Base-by-base conservation (phyloP, 2,888 invertebrate genomes). In the Acrobasis repandana region DNA sequence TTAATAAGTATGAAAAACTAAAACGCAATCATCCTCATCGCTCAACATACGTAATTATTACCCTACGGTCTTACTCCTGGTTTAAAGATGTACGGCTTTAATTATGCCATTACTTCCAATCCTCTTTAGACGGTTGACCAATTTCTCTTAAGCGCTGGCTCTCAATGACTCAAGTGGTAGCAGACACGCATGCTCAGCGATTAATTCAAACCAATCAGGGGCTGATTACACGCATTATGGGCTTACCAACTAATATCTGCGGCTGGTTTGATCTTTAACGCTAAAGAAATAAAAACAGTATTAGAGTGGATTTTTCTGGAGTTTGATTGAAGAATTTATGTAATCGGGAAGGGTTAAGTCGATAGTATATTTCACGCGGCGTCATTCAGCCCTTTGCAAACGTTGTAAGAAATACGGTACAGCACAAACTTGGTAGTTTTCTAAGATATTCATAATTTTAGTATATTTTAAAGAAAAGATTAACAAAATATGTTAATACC, bases 181-280 rank as follows among this genome's bases (percentile, higher is more conserved):
- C 85, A 74, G 90, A 86, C 90, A 90, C 91, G 91, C 90, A 90
- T 90, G 85, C 85, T 66, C 82, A 73, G 80, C 90, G 90, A 90
- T 90, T 90, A 91, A 91, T 91, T 90, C 90, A 86, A 88, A 83
- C 90, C 91, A 91, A 91, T 91, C 90, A 90, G 83, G 80, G 82
- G 74, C 83, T 90, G 88, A 90, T 91, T 90, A 90, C 88, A 90
- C 88, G 90, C 89, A 89, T 90, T 90, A 90, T 72, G 73, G 70
- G 69, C 75, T 78, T 76, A 83, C 86, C 79, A 83, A 81, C 66
- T 80, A 77, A 78, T 63, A 65, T 61, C 63, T 80, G 70, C 83
- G 60, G 50, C 46, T 57, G 28, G 50, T 50, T 58, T 63, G 58
- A 60, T 48, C 75, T 69, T 76, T 86, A 81, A 63, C 33, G 9